Evolutionary conservation across 2,113 vertebrate species (phyloP).

Genomic region (Abramis brama): DNA sequence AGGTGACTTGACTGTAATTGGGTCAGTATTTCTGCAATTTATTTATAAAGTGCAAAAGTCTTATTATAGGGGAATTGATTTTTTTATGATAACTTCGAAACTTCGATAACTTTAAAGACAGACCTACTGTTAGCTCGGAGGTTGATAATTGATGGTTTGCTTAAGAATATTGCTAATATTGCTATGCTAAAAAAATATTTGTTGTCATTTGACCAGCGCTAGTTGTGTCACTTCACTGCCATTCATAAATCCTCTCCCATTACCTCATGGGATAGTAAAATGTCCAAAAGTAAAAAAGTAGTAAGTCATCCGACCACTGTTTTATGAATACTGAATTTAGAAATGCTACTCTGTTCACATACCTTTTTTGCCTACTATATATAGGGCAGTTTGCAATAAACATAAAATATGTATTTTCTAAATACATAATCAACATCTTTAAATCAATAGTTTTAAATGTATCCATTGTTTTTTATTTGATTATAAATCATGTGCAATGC

Average conservation of each 20-base stretch:
- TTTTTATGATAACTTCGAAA: background rate
- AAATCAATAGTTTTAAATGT: background rate
- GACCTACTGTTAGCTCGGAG: background rate
- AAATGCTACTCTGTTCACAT: background rate
- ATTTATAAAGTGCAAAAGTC: background rate
- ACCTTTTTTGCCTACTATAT: background rate
- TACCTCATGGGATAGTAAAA: background rate
- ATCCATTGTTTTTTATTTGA: background rate
- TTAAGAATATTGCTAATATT: no score
- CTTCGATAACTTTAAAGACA: background rate
- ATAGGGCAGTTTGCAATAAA: background rate
- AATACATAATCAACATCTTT: background rate
- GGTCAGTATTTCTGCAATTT: background rate
- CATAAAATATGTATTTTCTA: background rate
- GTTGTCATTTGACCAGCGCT: background rate
- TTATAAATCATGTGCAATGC: background rate
- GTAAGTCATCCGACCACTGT: background rate
- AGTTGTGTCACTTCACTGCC: background rate
- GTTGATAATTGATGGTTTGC: background rate
- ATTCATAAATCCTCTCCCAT: background rate
- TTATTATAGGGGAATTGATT: background rate
- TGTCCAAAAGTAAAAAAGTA: background rate
- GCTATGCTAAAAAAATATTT: no score
- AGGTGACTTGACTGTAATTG: background rate
- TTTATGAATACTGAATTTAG: background rate